Conservation (phyloP, 2,888 invertebrate species). For the Monoplex corrugatus region DNA sequence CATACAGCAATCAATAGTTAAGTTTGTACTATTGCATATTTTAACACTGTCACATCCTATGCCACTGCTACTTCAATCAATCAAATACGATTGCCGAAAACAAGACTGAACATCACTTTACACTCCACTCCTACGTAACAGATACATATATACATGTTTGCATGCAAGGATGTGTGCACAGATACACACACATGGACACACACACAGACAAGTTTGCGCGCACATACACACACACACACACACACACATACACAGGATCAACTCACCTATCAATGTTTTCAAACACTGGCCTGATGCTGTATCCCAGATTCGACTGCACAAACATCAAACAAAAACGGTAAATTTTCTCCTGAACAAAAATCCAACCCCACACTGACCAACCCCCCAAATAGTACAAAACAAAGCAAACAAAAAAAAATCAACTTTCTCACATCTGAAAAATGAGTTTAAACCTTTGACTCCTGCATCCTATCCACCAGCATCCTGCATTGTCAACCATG, state of each 20-base stretch:
- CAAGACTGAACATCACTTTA: too few species aligned
- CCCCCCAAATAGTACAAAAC: too few species aligned
- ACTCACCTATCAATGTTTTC: conserved; percentile 92
- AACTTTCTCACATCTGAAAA: too few species aligned
- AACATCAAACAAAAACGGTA: too few species aligned
- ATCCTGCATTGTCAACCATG: too few species aligned
- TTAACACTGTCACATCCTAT: neutral
- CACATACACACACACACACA: neutral
- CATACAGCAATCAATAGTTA: neutral
- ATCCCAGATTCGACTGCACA: conserved; percentile 98
- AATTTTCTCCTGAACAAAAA: too few species aligned
- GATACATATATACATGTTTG: neutral
- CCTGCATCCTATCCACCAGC: too few species aligned
- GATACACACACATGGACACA: neutral
- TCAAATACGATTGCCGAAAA: neutral
- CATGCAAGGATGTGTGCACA: neutral
- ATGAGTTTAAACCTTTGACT: too few species aligned
- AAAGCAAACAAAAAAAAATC: too few species aligned
- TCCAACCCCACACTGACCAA: too few species aligned
- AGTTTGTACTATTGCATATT: too few species aligned
- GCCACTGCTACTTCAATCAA: neutral
- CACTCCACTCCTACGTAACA: neutral
- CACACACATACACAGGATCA: neutral
- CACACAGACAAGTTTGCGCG: neutral
- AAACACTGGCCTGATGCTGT: conserved; percentile 99